phyloP scores from a whole-genome alignment of 1,140 invertebrate species.

The Macrostomum lignano region DNA sequence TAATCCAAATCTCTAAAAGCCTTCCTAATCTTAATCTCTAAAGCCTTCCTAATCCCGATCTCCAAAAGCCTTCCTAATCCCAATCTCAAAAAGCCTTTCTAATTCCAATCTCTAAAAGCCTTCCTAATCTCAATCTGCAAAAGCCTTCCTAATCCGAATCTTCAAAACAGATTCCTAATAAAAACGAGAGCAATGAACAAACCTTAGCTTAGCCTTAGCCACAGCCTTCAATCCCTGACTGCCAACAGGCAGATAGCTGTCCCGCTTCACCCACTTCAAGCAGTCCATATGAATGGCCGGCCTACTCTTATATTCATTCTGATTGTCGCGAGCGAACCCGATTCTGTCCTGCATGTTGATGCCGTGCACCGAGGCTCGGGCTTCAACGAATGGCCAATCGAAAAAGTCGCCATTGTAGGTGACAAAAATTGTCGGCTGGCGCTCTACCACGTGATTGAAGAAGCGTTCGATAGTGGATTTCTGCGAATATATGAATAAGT shows the following conservation, averaged over 20 bases:
- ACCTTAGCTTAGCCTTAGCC: slow-evolving; percentile 40
- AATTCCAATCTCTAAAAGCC: too few relatives aligned
- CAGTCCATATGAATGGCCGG: slow-evolving; percentile 89
- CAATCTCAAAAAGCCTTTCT: too few relatives aligned
- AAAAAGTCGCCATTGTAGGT: slow-evolving; percentile 98
- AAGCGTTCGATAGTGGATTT: slow-evolving; percentile 50
- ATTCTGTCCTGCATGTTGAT: slow-evolving; percentile 73
- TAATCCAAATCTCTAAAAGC: too few relatives aligned
- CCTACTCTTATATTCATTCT: slow-evolving; percentile 55
- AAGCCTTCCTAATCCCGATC: too few relatives aligned
- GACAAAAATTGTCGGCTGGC: slow-evolving; percentile 79
- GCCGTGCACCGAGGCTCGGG: slow-evolving; percentile 52
- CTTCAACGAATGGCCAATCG: slow-evolving; percentile 94
- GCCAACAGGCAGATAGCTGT: slow-evolving; percentile 80
- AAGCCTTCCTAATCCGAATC: too few relatives aligned
- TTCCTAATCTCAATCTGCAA: too few relatives aligned
- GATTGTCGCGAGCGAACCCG: slow-evolving; percentile 49
- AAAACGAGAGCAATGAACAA: too few relatives aligned
- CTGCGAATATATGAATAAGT: too few relatives aligned
- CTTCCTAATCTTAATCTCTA: too few relatives aligned
- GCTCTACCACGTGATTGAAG: slow-evolving; percentile 77
- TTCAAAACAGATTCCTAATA: too few relatives aligned
- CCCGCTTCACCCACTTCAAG: slow-evolving; percentile 74
- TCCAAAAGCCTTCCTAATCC: too few relatives aligned
- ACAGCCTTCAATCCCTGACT: slow-evolving; percentile 90